phyloP scores from a whole-genome alignment of 2,797 vertebrate species.

The Rhynchonycteris naso region DNA sequence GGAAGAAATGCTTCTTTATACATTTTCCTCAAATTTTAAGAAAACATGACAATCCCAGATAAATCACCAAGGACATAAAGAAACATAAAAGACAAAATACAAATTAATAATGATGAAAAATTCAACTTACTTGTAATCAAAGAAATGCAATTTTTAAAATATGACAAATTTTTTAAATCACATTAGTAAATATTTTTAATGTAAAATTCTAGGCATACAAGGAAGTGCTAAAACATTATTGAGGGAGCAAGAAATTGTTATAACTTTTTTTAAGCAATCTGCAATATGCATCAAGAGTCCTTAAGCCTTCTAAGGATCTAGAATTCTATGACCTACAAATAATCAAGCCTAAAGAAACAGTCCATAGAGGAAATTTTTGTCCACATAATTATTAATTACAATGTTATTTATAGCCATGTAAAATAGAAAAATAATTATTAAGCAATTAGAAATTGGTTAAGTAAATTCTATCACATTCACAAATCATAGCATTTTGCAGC shows the following conservation, averaged over 20 bases:
- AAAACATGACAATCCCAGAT: conserved; percentile 22
- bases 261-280: neutral
- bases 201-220: neutral
- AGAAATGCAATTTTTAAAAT: conserved; percentile 27
- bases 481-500: neutral
- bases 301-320: conserved; percentile 33
- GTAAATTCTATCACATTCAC: conserved; percentile 1
- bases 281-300: neutral
- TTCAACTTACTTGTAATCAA: conserved; percentile 32
- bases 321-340: neutral
- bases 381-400: neutral
- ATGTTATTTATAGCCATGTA: conserved; percentile 5
- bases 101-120: conserved; percentile 29
- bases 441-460: neutral
- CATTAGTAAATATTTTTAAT: conserved; percentile 24
- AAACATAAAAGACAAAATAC: neutral
- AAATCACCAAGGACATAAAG: conserved; percentile 24
- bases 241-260: neutral
- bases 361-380: neutral
- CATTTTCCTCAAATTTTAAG: neutral
- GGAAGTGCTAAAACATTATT: neutral
- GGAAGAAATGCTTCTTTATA: neutral
- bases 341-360: conserved; percentile 34
- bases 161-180: neutral
- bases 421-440: neutral